Evolutionary conservation across 2,797 vertebrate genomes (phyloP), one percentile per base, ranked within the genome.

Genomic region (Catamblyrhynchus diadema): DNA sequence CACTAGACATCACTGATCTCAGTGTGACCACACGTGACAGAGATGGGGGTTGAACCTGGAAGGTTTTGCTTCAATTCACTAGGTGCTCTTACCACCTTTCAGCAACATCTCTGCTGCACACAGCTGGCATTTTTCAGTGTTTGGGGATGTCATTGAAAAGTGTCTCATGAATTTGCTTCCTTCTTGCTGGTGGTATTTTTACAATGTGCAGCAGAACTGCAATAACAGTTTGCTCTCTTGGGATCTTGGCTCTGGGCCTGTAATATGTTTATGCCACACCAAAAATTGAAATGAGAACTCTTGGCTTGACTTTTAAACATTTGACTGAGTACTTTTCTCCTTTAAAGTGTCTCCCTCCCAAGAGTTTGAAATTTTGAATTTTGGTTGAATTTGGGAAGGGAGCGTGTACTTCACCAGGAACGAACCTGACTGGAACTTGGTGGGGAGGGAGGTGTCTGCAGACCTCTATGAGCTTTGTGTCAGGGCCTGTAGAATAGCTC

Each of bases 271-370:
- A 22, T 67, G 64, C 41, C 48, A 53, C 71, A 64, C 47, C 64
- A 79, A 25, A 91, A 87, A 32, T 19, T 81, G 19, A 86, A 93
- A 64, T 35, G 60, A 70, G 51, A 95, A 64, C 27, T 89, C n/a
- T 39, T 50, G 66, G 23, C 51, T 94, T 85, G 45, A 50, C 41
- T 71, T 88, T 35, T 61, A 54, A 59, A 39, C 32, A 21, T 45
- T 39, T 48, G 44, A 73, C 48, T 60, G 78, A 91, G 75, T 3
- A 9, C 37, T 60, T 66, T 59, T 32, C 12, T 72, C 44, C 9
- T 5, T 62, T 81, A 16, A 78, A 90, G 32, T 51, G 32, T 27
- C 6, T 24, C 5, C 3, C 10, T 39, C 22, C 7, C 27, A 54
- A 28, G 28, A 48, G 32, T 65, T 73, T 53, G 70, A 65, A 73